phyloP scores from a whole-genome alignment of 2,797 vertebrate species.

The Spinus pinus region DNA sequence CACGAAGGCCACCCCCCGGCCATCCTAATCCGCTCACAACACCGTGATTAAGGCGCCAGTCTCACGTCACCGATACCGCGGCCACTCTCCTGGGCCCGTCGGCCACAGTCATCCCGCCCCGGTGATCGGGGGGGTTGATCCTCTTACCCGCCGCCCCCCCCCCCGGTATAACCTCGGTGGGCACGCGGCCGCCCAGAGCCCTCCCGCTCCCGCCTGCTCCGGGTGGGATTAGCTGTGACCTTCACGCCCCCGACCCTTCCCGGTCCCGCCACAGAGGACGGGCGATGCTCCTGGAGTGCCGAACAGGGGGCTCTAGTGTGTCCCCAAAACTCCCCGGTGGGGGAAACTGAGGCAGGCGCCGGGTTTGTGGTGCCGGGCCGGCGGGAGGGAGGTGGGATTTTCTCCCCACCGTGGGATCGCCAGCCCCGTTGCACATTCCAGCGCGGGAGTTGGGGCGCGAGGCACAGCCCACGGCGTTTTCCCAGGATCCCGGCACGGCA shows the following conservation, averaged over 20 bases:
- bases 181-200: background rate
- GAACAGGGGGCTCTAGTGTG: background rate
- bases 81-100: background rate
- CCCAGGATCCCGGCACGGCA: background rate
- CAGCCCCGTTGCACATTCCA: background rate
- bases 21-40: conserved; percentile 39
- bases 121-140: background rate
- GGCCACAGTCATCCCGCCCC: background rate
- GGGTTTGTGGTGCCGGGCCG: background rate
- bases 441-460: background rate
- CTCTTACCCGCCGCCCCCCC: background rate
- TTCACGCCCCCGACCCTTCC: background rate
- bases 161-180: background rate
- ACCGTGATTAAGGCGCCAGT: conserved; percentile 3
- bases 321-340: background rate
- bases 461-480: background rate
- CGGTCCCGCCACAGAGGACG: fast-evolving
- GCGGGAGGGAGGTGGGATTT: background rate
- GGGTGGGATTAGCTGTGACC: conserved; percentile 8
- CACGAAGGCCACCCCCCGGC: background rate
- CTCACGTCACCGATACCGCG: background rate
- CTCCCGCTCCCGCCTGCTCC: background rate
- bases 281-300: background rate
- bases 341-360: background rate
- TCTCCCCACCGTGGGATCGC: background rate